A percentile compares a stretch with the other conserved stretches of the same genome.
phyloP scores from a whole-genome alignment of 2,888 invertebrate genomes.

The Baronia brevicornis region DNA sequence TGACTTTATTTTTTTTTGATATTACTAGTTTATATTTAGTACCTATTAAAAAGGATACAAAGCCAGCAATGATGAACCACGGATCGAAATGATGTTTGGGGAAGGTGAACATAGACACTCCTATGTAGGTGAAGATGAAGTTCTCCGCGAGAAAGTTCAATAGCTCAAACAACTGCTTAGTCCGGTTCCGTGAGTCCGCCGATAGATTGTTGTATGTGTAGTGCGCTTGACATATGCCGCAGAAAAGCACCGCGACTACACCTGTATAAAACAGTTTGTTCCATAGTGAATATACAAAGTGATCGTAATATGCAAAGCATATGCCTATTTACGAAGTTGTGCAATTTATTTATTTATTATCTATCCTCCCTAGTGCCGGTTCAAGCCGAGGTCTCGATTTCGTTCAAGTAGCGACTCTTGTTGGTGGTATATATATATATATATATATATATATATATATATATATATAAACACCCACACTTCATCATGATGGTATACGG shows the following conservation, averaged over 20 bases:
- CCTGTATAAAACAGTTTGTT: conserved; percentile 62
- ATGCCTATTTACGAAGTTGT: too few relatives aligned
- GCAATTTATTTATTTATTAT: too few relatives aligned
- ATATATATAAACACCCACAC: too few relatives aligned
- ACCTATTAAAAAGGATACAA: conserved; percentile 94
- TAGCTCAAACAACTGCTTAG: conserved; percentile 94
- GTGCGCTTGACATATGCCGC: conserved; percentile 99
- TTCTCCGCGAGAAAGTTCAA: conserved; percentile 98
- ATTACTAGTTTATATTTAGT: too few relatives aligned
- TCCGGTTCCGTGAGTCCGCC: conserved; percentile 87
- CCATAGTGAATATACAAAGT: too few relatives aligned
- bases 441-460: too few relatives aligned
- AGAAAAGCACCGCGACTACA: conserved; percentile 97
- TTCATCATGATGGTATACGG: too few relatives aligned
- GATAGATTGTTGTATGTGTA: conserved; percentile 98
- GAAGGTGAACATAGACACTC: conserved; percentile 98
- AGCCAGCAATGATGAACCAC: conserved; percentile 92
- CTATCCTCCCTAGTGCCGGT: background rate
- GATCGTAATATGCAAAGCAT: too few relatives aligned
- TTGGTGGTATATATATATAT: too few relatives aligned
- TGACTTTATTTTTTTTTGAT: too few relatives aligned
- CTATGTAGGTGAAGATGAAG: conserved; percentile 98
- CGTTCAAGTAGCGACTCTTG: too few relatives aligned
- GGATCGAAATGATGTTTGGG: conserved; percentile 95
- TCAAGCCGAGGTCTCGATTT: background rate